Percentiles rank a stretch among this genome's conserved stretches.
Conservation (phyloP, 2,888 invertebrate genomes). For the Mythimna loreyi region DNA sequence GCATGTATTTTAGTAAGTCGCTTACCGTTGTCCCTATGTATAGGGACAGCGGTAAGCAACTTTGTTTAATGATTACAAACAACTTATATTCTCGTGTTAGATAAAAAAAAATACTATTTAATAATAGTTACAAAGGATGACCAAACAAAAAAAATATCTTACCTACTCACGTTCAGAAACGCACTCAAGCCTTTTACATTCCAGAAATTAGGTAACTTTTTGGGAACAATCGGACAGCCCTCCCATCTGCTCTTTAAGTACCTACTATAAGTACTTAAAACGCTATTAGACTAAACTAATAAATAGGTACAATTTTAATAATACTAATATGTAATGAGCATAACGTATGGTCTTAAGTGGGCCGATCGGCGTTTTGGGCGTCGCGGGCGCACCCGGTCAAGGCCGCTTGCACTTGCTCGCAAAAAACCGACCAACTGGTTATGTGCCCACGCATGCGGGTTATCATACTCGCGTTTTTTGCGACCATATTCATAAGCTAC, state of each 20-base stretch:
- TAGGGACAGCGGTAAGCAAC: too few species aligned
- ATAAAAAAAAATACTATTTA: too few species aligned
- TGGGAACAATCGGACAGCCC: too few species aligned
- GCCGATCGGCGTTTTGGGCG: slow-evolving; percentile 78
- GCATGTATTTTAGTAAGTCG: too few species aligned
- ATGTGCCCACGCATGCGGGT: slow-evolving; percentile 79
- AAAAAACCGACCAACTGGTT: slow-evolving; percentile 86
- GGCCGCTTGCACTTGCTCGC: slow-evolving; percentile 86
- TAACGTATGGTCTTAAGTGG: slow-evolving; percentile 69
- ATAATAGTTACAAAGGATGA: too few species aligned
- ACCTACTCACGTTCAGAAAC: too few species aligned
- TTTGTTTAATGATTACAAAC: too few species aligned
- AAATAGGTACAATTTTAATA: slow-evolving; percentile 54
- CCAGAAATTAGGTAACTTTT: too few species aligned
- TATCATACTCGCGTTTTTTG: slow-evolving; percentile 74
- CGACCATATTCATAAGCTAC: slow-evolving; percentile 55
- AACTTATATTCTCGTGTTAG: too few species aligned
- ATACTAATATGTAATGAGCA: slow-evolving; percentile 56
- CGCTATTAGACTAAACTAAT: slow-evolving; percentile 35
- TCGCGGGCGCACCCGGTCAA: slow-evolving; percentile 82
- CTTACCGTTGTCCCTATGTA: too few species aligned
- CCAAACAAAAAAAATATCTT: too few species aligned
- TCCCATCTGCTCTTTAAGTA: slow-evolving; percentile 4
- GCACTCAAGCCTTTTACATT: too few species aligned
- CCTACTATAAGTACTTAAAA: slow-evolving; percentile 39